Base-by-base conservation (phyloP, 2,797 vertebrate genomes). In the Alectoris magna region DNA sequence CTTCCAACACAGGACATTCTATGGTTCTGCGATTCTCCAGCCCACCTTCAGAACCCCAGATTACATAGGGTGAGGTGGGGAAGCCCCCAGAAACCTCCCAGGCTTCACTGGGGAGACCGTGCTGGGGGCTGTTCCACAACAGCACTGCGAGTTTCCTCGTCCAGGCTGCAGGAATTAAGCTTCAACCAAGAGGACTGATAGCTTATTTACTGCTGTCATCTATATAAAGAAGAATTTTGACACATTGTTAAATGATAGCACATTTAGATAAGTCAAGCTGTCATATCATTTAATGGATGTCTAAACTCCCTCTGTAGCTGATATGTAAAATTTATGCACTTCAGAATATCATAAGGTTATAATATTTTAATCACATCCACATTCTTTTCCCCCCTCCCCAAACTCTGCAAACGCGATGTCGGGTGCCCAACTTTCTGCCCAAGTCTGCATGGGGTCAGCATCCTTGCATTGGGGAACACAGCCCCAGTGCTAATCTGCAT, bases 201-300 rank as follows among this genome's bases (percentile, higher is more conserved):
- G 97, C 98, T 98, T 98, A 98, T 98, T 98, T 98, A 98, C 97
- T 92, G 97, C 97, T 97, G 97, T 97, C 97, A 91, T 97, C 97
- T 97, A 97, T 96, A 98, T 97, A 98, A 98, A 98, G 97, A 96
- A 97, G 96, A 97, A 98, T 98, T 98, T 97, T 98, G 98, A 98
- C 98, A 98, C 97, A 96, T 97, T 96, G 97, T 97, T 98, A 98
- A 98, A 98, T 98, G 98, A 98, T 98, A 97, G 97, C 97, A 97
- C 98, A 97, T 98, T 98, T 98, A 98, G 98, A 97, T 98, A 98
- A 98, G 98, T 97, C 98, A 98, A 98, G 97, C 98, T 98, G 98
- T 98, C 98, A 98, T 95, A 95, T 95, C 91, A 95, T 97, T 97
- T 98, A 98, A 98, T 97, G 97, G 97, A 98, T 98, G 98, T 96